Percentiles rank a stretch among this genome's conserved stretches.
Conservation (phyloP, 2,888 invertebrate genomes). For the Patella caerulea region DNA sequence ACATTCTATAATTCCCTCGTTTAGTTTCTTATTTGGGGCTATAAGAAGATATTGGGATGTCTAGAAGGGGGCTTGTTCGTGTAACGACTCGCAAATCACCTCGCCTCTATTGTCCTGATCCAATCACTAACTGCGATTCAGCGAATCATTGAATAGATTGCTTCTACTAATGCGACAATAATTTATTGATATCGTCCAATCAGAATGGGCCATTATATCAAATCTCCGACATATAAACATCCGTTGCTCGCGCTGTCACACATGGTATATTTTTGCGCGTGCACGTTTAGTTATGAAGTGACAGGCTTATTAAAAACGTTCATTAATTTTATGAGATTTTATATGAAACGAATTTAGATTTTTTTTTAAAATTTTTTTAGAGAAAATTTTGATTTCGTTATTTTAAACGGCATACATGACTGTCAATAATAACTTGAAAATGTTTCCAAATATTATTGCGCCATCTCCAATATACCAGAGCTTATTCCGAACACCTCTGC, state of each 20-base stretch:
- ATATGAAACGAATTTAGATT: too few relatives aligned
- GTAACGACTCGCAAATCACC: too few relatives aligned
- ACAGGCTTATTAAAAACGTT: too few relatives aligned
- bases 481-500: slow-evolving; percentile 55
- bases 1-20: too few relatives aligned
- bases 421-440: slow-evolving; percentile 26
- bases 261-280: background rate
- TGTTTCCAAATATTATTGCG: slow-evolving; percentile 65
- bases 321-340: too few relatives aligned
- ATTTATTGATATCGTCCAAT: slow-evolving; percentile 5
- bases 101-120: too few relatives aligned
- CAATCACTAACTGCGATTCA: background rate
- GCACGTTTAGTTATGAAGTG: too few relatives aligned
- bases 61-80: too few relatives aligned
- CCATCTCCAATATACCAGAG: slow-evolving; percentile 65
- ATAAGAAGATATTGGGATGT: too few relatives aligned
- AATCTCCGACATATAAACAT: slow-evolving; percentile 4
- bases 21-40: too few relatives aligned
- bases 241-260: background rate
- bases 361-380: too few relatives aligned
- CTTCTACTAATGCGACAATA: background rate
- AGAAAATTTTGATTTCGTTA: too few relatives aligned
- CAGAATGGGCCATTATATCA: background rate
- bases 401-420: background rate
- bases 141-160: background rate